These are phyloP conservation scores for Cremastinae sp. DNA, from an alignment of 2,888 invertebrate species.

Conservation along the genomic window DNA sequence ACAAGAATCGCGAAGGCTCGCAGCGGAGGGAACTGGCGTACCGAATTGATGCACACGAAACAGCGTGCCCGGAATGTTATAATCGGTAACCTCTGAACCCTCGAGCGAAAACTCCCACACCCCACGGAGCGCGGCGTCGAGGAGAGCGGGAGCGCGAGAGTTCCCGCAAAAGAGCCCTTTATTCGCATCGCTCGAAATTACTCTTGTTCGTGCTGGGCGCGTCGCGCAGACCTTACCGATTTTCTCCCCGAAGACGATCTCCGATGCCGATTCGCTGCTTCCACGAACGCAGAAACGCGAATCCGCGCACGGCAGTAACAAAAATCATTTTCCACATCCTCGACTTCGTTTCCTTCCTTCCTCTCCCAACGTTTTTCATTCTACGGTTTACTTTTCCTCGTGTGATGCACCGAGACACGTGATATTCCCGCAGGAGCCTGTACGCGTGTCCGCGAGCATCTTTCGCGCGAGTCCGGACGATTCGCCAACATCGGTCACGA, in stretches of 20 bases:
- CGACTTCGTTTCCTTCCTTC: conserved; percentile 16
- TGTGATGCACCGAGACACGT: conserved; percentile 47
- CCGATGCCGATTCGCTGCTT: conserved; percentile 57
- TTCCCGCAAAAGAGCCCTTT: conserved; percentile 70
- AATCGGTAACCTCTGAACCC: conserved; percentile 79
- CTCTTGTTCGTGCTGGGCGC: conserved; percentile 68
- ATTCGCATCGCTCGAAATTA: conserved; percentile 71
- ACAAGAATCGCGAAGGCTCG: conserved; percentile 59
- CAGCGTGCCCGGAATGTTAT: conserved; percentile 79
- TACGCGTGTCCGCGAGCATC: conserved; percentile 61
- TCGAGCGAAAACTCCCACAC: conserved; percentile 77
- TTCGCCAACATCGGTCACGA: conserved; percentile 57
- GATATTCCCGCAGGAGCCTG: conserved; percentile 59
- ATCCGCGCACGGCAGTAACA: neutral
- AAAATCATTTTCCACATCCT: conserved; percentile 4
- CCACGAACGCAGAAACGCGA: conserved; percentile 49
- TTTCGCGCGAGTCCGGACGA: conserved; percentile 53
- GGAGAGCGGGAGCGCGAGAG: conserved; percentile 54
- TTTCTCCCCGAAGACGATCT: conserved; percentile 37
- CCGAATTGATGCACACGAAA: conserved; percentile 80
- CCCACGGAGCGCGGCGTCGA: no score
- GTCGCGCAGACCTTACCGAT: conserved; percentile 40
- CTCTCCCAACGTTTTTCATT: conserved; percentile 3
- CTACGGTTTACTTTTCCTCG: conserved; percentile 19
- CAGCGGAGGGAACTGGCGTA: conserved; percentile 78